These are phyloP conservation scores for Corticium candelabrum DNA, from an alignment of 37 sponge, comb jelly and placozoan genomes.

Conservation along the genomic window DNA sequence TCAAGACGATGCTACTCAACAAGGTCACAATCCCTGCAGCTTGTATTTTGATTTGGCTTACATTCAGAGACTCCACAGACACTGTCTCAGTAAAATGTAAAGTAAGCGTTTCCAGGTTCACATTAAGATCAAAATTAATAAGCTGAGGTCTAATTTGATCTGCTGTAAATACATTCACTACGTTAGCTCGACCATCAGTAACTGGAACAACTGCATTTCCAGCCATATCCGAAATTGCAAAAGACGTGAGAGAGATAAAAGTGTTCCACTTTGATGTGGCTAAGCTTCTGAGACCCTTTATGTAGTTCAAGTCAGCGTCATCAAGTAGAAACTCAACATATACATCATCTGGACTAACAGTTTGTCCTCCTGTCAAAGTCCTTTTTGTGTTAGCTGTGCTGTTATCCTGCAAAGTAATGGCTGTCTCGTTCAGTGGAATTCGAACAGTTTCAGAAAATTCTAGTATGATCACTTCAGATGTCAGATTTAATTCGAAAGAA, in stretches of 20 bases:
- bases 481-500: conserved; percentile 49
- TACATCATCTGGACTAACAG: conserved; percentile 38
- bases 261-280: conserved; percentile 42
- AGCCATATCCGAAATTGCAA: conserved; percentile 8
- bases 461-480: conserved; percentile 46
- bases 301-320: conserved; percentile 53
- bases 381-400: conserved; percentile 8
- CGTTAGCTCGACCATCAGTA: neutral
- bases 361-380: conserved; percentile 7
- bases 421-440: neutral
- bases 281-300: conserved; percentile 51
- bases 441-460: conserved; percentile 66
- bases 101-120: conserved; percentile 37
- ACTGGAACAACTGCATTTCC: conserved; percentile 33
- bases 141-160: conserved; percentile 52
- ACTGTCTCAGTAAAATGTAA: conserved; percentile 80
- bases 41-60: conserved; percentile 11
- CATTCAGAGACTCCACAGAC: conserved; percentile 32
- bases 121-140: conserved; percentile 36
- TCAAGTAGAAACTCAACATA: conserved; percentile 42
- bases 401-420: neutral
- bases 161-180: conserved; percentile 32
- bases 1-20: neutral
- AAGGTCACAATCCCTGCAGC: conserved; percentile 40
- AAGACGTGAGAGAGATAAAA: conserved; percentile 26